phyloP scores from a whole-genome alignment of 2,888 invertebrate genomes.

The Scaptodrosophila latifasciaeformis region DNA sequence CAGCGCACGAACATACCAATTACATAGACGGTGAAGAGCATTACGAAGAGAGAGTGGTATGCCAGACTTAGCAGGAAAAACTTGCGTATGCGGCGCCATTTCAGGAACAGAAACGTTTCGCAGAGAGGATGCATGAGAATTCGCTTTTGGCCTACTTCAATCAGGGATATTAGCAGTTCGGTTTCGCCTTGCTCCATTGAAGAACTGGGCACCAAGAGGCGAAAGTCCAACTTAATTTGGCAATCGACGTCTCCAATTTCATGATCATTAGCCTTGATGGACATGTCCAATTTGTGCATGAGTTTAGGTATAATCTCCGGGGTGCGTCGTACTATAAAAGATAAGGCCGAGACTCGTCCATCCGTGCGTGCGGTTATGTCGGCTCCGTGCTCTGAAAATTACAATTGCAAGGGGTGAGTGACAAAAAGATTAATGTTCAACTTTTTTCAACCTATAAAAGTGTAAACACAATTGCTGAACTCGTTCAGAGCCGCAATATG shows the following conservation, averaged over 20 bases:
- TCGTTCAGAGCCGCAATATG: conserved; percentile 90
- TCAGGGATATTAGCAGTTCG: conserved; percentile 82
- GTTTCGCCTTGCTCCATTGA: conserved; percentile 80
- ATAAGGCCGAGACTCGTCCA: conserved; percentile 86
- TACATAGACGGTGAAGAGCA: conserved; percentile 84
- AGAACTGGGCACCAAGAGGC: conserved; percentile 78
- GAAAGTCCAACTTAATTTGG: conserved; percentile 83
- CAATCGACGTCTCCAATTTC: conserved; percentile 91
- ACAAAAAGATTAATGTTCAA: neutral
- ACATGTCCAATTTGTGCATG: conserved; percentile 82
- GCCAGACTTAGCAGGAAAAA: conserved; percentile 87
- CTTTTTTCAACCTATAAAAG: conserved; percentile 77
- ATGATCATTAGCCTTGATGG: conserved; percentile 87
- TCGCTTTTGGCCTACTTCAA: conserved; percentile 87
- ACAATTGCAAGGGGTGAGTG: neutral
- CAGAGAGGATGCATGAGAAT: conserved; percentile 89
- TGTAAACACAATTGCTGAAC: conserved; percentile 84
- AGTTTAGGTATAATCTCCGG: conserved; percentile 87
- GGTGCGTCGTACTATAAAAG: conserved; percentile 88
- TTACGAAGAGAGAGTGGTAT: conserved; percentile 85
- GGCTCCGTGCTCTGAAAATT: conserved; percentile 81
- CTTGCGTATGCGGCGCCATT: conserved; percentile 88
- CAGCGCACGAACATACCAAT: conserved; percentile 77
- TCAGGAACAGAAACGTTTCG: conserved; percentile 88
- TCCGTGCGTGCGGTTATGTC: conserved; percentile 88